These are phyloP conservation scores for Anser brachyrhynchus DNA, from an alignment of 2,113 vertebrate genomes.

Conservation along the genomic window DNA sequence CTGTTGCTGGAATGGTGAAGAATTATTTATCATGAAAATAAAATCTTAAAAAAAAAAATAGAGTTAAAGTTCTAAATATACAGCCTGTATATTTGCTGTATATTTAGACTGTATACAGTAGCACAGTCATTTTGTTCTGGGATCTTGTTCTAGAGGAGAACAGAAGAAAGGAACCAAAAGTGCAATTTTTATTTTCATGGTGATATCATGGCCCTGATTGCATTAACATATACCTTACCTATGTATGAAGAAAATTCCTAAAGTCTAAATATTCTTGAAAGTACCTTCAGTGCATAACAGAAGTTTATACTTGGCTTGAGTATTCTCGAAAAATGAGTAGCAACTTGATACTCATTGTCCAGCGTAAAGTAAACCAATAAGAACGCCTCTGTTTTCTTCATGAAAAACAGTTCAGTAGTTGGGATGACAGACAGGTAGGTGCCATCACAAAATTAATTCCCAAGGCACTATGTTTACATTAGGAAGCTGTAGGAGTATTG, in stretches of 20 bases:
- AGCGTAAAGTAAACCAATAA: background rate
- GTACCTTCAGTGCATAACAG: background rate
- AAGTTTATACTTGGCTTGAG: background rate
- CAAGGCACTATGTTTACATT: background rate
- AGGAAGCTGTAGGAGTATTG: background rate
- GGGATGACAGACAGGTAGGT: background rate
- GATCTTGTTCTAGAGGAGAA: background rate
- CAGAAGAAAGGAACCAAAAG: background rate
- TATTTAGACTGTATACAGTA: background rate
- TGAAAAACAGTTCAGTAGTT: background rate
- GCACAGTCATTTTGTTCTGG: background rate
- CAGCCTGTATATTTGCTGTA: background rate
- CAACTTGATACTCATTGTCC: background rate
- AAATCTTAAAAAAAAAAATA: conserved; percentile 29
- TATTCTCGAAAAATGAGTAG: fast-evolving
- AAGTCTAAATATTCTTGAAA: background rate
- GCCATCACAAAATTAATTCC: background rate
- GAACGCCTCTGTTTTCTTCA: background rate
- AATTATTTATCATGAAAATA: background rate
- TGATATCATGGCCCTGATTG: background rate
- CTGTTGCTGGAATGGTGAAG: conserved; percentile 2
- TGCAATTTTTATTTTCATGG: too few relatives aligned
- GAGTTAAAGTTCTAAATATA: background rate
- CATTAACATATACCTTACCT: background rate
- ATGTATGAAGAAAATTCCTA: background rate